phyloP scores from a whole-genome alignment of 2,113 vertebrate genomes.

The Trochalopteron elliotii region DNA sequence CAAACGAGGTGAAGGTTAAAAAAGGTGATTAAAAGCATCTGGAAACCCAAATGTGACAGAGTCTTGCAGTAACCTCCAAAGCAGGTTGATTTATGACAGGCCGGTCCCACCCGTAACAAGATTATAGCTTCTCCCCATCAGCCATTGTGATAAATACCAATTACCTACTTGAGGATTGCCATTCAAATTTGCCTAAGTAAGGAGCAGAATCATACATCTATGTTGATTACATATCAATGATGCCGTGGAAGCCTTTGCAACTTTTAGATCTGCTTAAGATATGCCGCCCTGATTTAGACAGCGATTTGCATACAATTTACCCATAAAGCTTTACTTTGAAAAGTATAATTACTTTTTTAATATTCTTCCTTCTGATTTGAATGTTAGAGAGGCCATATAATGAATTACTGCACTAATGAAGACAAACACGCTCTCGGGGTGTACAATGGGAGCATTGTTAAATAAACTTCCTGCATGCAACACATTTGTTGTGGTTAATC shows the following conservation, averaged over 20 bases:
- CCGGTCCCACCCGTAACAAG: constrained; percentile 71
- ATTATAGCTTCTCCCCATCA: constrained; percentile 74
- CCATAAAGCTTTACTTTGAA: constrained; percentile 79
- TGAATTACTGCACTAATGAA: constrained; percentile 83
- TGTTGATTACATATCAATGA: constrained; percentile 76
- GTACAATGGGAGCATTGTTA: constrained; percentile 65
- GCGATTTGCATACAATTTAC: constrained; percentile 84
- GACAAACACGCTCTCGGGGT: constrained; percentile 74
- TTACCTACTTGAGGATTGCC: constrained; percentile 74
- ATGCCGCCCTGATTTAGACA: constrained; percentile 79
- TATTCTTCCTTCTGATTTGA: constrained; percentile 81
- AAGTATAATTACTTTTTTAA: constrained; percentile 86
- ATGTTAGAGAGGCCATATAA: constrained; percentile 76
- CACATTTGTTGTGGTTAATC: constrained; percentile 69
- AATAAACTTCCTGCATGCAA: constrained; percentile 65
- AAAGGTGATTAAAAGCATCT: constrained; percentile 73
- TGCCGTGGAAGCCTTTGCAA: constrained; percentile 67
- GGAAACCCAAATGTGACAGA: constrained; percentile 62
- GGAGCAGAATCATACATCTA: constrained; percentile 71
- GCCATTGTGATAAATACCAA: constrained; percentile 77
- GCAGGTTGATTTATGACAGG: constrained; percentile 72
- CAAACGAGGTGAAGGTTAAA: constrained; percentile 62
- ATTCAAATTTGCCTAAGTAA: constrained; percentile 76
- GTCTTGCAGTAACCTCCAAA: constrained; percentile 66
- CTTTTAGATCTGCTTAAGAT: constrained; percentile 72